Evolutionary conservation across 2,797 vertebrate species (phyloP).

Genomic region (Hirundo rustica): DNA sequence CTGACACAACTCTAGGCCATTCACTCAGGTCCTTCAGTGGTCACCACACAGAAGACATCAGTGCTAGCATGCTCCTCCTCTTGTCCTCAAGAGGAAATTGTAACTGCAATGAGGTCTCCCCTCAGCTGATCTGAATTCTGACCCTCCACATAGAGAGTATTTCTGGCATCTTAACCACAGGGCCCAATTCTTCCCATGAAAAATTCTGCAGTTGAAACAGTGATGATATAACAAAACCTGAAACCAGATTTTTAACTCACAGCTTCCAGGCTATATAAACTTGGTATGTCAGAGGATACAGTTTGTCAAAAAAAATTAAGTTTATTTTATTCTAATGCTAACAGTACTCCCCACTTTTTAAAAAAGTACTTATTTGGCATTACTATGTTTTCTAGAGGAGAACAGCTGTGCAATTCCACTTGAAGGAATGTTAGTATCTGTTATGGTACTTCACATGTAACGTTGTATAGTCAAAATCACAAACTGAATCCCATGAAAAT

Average conservation of each 20-base stretch:
- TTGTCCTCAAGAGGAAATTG: rapidly evolving
- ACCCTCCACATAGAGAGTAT: neutral
- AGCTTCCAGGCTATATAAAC: neutral
- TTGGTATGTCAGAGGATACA: neutral
- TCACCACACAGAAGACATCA: neutral
- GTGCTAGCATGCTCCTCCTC: neutral
- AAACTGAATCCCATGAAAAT: neutral
- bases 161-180: neutral
- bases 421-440: neutral
- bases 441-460: neutral
- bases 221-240: neutral
- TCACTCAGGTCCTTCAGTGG: neutral
- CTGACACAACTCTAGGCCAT: neutral
- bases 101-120: neutral
- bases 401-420: neutral
- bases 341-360: neutral
- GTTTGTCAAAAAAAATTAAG: neutral
- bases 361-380: neutral
- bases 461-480: neutral
- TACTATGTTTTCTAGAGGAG: neutral
- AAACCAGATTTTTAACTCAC: neutral
- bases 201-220: neutral
- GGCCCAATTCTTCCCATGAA: neutral
- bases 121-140: neutral
- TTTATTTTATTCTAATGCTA: neutral